Base-by-base conservation (phyloP, 2,888 invertebrate species). In the Chloroclysta siterata region DNA sequence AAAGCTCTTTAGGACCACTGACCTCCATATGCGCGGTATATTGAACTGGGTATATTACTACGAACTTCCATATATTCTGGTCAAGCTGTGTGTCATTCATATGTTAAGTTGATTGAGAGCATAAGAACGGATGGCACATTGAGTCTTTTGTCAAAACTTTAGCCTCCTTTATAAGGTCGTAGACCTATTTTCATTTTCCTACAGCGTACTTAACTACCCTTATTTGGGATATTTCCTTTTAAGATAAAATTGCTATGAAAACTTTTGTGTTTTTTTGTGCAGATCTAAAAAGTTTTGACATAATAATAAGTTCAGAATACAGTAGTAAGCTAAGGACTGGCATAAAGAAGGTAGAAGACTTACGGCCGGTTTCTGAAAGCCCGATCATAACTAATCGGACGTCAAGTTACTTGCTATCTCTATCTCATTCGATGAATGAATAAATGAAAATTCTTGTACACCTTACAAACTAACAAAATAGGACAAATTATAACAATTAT, bases 61-160 rank as follows among this genome's bases (percentile, higher is more conserved):
- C 59, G 57, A 64, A 62, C 57, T 58, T 60, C 48, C 61, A 62
- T 57, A 67, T 60, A 70, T 67, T 63, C 59, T 57, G 63, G 63
- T 54, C 65, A 66, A 67, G 70, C 66, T 60, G 28, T 60, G 62
- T 53, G 44, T 65, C 50, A 65, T 70, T 67, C 63, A 58, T 62
- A 70, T 67, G 65, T 48, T 62, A 70, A 70, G 52, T 54, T 66
- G 65, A 69, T 11, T 63, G 53, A 29, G n/a, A 36, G 56, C 36
- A 60, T 48, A 62, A 10, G 11, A 11, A 39, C 11, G 11, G 36
- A 60, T 53, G 52, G 39, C 8, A 15, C 50, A 22, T 52, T 14
- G 11, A 51, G 33, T 33, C 15, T 51, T 51, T 50, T 50, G 50
- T 50, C 28, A 50, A 48, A 33, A 33, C 33, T 51, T 15, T 2